Base-by-base conservation (phyloP, 2,113 vertebrate species). In the Syrmaticus mikado region DNA sequence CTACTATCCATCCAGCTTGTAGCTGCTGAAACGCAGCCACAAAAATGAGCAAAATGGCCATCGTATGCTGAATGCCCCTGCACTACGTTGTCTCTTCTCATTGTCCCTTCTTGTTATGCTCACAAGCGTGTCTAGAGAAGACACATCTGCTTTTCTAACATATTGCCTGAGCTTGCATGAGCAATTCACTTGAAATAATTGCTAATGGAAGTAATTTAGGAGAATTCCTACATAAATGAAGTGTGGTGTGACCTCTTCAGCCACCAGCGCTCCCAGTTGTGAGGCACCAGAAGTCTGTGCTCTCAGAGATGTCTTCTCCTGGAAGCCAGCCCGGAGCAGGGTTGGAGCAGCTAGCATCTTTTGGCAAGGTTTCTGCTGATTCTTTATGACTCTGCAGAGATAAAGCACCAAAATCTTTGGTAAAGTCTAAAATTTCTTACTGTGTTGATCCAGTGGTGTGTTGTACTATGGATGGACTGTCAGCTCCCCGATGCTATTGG, bases 401-500 rank as follows among this genome's bases (percentile, higher is more conserved):
- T n/a, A 78, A 90, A 70, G 58, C 52, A 85, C 27, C 27, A 32
- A 77, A 90, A 3, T 34, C 55, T 62, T 72, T 67, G 41, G 20
- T 30, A 53, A 48, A 78, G 18, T 41, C 41, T 46, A 72, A 78
- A 53, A 10, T 13, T 84, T 45, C 48, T 40, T 53, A 40, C 27
- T 79, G 66, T 16, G 27, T 13, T 0, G 2, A 46, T 41, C 14
- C 0, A 53, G 19, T 6, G 30, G 19, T 0, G 3, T n/a, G 8
- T 84, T 28, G 32, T 3, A 18, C 21, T 32, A 19, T 13, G 74
- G 38, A 4, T 64, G 5, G 38, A 14, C 34, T n/a, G n/a, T 11
- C 52, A 45, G 1, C n/a, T 41, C 21, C 17, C 30, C 11, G 9
- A 19, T 32, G 55, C 55, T 57, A 19, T 19, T 32, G 13, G 48